Percentiles rank a stretch among this genome's conserved stretches.
These are phyloP conservation scores for Ophion costatus DNA, from an alignment of 2,888 invertebrate species.

Conservation along the genomic window DNA sequence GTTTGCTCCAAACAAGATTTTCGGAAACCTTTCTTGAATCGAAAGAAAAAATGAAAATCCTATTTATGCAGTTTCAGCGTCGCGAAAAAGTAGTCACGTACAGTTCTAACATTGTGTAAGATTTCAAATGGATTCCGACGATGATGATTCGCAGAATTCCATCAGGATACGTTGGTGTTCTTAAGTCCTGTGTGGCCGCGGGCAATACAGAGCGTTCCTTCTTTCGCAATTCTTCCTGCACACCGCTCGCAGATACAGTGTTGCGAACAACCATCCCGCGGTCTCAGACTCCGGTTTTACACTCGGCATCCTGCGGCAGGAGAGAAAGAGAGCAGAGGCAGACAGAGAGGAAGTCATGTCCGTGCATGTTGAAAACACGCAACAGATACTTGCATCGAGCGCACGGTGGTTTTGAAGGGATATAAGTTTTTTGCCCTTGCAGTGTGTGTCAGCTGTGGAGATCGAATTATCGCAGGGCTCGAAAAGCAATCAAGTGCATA, in stretches of 20 bases:
- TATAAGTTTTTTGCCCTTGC: too few species aligned
- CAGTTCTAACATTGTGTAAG: neutral
- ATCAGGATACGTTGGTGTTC: constrained; percentile 14
- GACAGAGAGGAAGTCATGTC: neutral
- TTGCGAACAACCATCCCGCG: constrained; percentile 27
- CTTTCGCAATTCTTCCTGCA: constrained; percentile 1
- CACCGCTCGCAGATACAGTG: constrained; percentile 49
- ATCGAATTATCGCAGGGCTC: neutral
- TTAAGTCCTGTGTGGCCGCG: constrained; percentile 21
- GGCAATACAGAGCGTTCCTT: constrained; percentile 19
- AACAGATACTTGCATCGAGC: neutral
- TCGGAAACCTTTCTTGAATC: too few species aligned
- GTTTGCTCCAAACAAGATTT: too few species aligned
- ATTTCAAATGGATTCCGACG: neutral
- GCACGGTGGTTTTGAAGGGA: neutral
- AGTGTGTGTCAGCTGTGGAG: neutral
- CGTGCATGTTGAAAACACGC: constrained; percentile 12
- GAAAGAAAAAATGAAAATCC: too few species aligned
- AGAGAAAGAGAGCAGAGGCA: neutral
- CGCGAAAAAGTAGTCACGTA: neutral
- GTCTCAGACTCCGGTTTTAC: constrained; percentile 27
- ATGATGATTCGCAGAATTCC: constrained; percentile 13
- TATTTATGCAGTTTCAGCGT: too few species aligned
- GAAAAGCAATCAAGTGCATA: neutral
- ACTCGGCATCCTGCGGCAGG: constrained; percentile 16